Evolutionary conservation across 2,888 invertebrate species (phyloP), one percentile per base, ranked within the genome.

Genomic region (Cryptophagus acutangulus): DNA sequence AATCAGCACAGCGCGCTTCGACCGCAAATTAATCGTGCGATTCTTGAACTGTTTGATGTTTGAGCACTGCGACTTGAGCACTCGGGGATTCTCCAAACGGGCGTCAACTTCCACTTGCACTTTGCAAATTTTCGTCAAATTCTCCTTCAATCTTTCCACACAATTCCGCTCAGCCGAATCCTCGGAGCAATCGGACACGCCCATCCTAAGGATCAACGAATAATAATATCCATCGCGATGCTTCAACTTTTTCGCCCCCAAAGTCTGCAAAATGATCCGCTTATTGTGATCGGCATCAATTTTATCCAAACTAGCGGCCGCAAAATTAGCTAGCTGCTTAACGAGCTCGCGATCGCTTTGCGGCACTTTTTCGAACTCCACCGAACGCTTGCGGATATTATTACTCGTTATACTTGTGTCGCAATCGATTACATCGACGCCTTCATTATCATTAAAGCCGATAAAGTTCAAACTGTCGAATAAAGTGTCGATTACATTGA

Each of bases 31-130:
- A 41, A 55, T 57, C 2, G 59, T 59, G 9, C 55, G 41, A 34
- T 59, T 59, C 28, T 44, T 51, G 31, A 58, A 55, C 25, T 58
- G 55, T 40, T 62, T 63, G 16, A 61, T 70, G 15, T 71, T 64
- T 36, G 71, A 69, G 57, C 79, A 79, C 48, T 73, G 72, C 2
- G 71, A 71, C 46, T 70, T 73, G 3, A 75, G 48, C 10, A 79
- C 63, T 55, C 72, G 71, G 1, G 74, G 73, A 29, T 62, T 57
- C 41, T 69, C 58, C 29, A 70, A 63, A 28, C 71, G 64, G 1
- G 67, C 66, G 35, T 62, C 66, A 44, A 74, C 71, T 15, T 18
- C 38, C 8, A 55, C 64, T 40, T 75, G 66, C 12, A 76, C 71
- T 52, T 75, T 74, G 56, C 80, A 80, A 38, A 77, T 71, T 62